Evolutionary conservation across 2,888 invertebrate species (phyloP).

Genomic region (Gymnocheta viridis): DNA sequence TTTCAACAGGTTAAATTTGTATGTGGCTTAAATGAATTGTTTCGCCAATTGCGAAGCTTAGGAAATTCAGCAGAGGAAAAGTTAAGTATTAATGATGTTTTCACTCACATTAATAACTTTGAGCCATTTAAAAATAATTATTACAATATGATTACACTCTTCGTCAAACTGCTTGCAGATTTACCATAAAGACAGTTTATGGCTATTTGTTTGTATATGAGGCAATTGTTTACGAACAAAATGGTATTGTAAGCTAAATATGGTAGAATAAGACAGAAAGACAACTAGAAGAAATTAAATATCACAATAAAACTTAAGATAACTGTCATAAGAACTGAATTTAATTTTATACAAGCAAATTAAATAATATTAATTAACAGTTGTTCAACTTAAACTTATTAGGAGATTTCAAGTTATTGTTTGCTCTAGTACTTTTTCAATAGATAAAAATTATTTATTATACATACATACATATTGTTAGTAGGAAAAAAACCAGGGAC

Average conservation of each 20-base stretch:
- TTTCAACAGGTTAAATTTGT: background rate
- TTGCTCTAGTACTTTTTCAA: background rate
- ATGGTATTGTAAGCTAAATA: conserved; percentile 52
- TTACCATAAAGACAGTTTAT: conserved; percentile 49
- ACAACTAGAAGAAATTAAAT: conserved; percentile 17
- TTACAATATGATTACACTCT: background rate
- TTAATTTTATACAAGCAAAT: conserved; percentile 1
- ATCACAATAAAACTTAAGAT: conserved; percentile 16
- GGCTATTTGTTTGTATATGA: conserved; percentile 43
- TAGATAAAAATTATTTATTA: background rate
- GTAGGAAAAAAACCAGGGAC: background rate
- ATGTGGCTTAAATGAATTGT: conserved; percentile 12
- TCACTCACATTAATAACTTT: background rate
- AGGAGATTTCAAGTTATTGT: conserved; percentile 27
- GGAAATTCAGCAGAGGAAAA: background rate
- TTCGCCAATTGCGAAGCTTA: background rate
- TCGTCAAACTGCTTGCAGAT: conserved; percentile 5
- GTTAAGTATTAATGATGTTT: background rate
- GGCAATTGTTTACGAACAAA: conserved; percentile 37
- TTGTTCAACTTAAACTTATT: conserved; percentile 20
- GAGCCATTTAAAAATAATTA: background rate
- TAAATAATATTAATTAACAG: conserved; percentile 55
- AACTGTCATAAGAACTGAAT: conserved; percentile 35
- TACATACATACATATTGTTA: background rate
- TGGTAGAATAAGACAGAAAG: conserved; percentile 19